Percentiles rank a stretch among this genome's conserved stretches.
Conservation (phyloP, 2,113 vertebrate genomes). For the Ranitomeya variabilis region DNA sequence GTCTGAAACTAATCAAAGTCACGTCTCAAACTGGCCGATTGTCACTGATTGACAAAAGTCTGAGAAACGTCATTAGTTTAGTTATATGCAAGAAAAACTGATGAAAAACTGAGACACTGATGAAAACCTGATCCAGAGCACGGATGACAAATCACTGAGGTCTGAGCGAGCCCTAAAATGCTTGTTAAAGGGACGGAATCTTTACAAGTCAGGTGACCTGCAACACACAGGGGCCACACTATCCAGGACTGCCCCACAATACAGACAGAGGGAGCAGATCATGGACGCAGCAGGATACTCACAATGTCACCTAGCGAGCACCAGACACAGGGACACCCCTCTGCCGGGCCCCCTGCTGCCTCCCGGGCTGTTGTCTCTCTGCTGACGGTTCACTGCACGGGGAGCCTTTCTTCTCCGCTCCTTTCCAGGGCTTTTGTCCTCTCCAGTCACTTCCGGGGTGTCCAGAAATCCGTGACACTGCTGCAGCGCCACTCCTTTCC, state of each 20-base stretch:
- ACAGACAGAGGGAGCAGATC: neutral
- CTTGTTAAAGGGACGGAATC: too few species aligned
- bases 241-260: neutral
- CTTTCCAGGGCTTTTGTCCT: constrained; percentile 22
- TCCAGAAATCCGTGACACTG: neutral
- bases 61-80: too few species aligned
- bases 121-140: too few species aligned
- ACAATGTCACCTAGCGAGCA: constrained; percentile 18
- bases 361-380: neutral
- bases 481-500: neutral
- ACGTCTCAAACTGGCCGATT: too few species aligned
- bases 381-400: neutral
- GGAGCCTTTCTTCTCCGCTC: constrained; percentile 33
- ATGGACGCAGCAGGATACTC: neutral
- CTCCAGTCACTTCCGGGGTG: constrained; percentile 23
- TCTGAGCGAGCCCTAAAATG: too few species aligned
- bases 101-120: too few species aligned
- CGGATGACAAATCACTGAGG: too few species aligned
- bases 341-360: constrained; percentile 33
- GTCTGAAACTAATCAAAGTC: too few species aligned
- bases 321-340: constrained; percentile 44
- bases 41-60: too few species aligned
- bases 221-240: neutral
- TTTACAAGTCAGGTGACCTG: neutral
- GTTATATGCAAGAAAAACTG: too few species aligned